phyloP scores from a whole-genome alignment of 2,797 vertebrate species.

The Hafferia zeledoni region DNA sequence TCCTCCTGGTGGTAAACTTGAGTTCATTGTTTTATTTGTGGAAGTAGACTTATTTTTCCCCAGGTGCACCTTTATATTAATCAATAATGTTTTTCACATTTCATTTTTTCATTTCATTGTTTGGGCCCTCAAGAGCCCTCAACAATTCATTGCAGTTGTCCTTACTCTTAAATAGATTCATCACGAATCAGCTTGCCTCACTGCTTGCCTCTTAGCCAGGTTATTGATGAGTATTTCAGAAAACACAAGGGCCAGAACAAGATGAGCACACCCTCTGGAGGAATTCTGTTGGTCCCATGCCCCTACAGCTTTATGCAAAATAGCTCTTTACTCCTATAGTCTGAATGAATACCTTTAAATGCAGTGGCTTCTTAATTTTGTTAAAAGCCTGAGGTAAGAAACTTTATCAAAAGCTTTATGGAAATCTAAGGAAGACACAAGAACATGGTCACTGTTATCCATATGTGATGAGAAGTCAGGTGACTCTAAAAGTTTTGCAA shows the following conservation, averaged over 20 bases:
- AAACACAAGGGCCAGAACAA: neutral
- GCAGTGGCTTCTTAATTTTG: neutral
- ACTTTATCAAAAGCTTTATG: neutral
- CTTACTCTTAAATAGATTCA: neutral
- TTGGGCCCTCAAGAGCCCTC: neutral
- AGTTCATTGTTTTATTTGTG: neutral
- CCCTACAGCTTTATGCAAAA: fast-evolving
- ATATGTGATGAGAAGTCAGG: neutral
- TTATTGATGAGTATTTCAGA: neutral
- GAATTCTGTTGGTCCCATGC: neutral
- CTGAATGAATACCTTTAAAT: neutral
- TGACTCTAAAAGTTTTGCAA: neutral
- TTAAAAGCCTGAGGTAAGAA: neutral
- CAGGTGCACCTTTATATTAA: neutral
- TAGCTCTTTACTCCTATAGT: fast-evolving
- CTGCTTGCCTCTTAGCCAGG: neutral
- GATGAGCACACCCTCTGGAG: neutral
- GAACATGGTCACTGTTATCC: neutral
- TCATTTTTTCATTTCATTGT: neutral
- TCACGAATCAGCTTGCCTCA: neutral
- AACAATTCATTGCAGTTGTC: neutral
- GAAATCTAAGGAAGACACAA: neutral
- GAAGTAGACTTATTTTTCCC: neutral
- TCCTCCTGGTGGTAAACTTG: neutral
- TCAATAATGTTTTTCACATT: neutral